Base-by-base conservation (phyloP, 1,140 invertebrate species). In the Meloidogyne hapla region DNA sequence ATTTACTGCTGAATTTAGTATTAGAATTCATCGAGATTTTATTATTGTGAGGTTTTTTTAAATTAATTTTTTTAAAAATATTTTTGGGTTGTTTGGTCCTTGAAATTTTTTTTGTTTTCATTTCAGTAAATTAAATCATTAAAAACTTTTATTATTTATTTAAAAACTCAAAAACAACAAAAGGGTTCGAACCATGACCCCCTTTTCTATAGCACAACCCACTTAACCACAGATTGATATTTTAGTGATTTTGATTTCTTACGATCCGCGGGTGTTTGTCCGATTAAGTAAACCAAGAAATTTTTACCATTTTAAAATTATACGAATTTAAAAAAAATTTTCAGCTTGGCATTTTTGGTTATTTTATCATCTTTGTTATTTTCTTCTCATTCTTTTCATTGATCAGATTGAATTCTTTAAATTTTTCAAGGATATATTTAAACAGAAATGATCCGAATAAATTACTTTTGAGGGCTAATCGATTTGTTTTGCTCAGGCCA, bases 271-370 rank as follows among this genome's bases (percentile, higher is more conserved):
- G n/a, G n/a, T n/a, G n/a, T n/a, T n/a, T n/a, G n/a, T n/a, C n/a
- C n/a, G n/a, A n/a, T n/a, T n/a, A n/a, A n/a, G n/a, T n/a, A n/a
- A n/a, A n/a, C n/a, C n/a, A n/a, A 67, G 23, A 21, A 67, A 18
- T 67, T 38, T 67, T 40, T 12, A 3, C 64, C 64, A 18, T 21
- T 33, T 33, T 33, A 33, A 4, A 33, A 33, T 33, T 33, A 6
- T 33, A 33, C 9, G 9, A 33, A 33, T 6, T 33, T 33, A 6
- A 0, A 33, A 33, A 33, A 33, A 33, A 23, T n/a, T 42, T 69
- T 69, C 18, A 69, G 68, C 68, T 26, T n/a, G 68, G 68, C 33
- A 40, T 69, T 8, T 2, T 69, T 21, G 68, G 68, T 61, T 56
- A 69, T 56, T 15, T 69, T n/a, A n/a, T 69, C 9, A 1, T 42